Conservation (phyloP, 2,113 vertebrate species). For the Paraplagusia blochii region DNA sequence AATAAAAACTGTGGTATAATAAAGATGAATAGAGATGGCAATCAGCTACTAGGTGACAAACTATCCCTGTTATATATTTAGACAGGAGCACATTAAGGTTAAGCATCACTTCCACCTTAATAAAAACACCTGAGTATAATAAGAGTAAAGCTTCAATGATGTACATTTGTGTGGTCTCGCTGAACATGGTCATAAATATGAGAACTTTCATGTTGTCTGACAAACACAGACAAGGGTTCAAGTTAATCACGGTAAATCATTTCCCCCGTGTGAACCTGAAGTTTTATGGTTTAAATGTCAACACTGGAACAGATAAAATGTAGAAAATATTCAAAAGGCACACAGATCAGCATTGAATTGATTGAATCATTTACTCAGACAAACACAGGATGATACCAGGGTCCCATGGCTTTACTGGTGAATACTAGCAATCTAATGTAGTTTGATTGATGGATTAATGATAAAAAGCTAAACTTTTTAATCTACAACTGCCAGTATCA, state of each 20-base stretch:
- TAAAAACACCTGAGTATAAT: slow-evolving; percentile 2
- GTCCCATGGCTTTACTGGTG: background rate
- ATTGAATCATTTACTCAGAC: slow-evolving; percentile 53
- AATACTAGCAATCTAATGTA: background rate
- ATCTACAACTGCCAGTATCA: background rate
- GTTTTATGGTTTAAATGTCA: slow-evolving; percentile 56
- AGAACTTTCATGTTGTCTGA: slow-evolving; percentile 27
- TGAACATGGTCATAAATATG: slow-evolving; percentile 17
- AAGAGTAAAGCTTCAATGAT: background rate
- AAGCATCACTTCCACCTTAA: background rate
- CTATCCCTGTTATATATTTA: slow-evolving; percentile 40
- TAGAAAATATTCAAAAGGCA: slow-evolving; percentile 22
- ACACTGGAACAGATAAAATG: slow-evolving; percentile 42
- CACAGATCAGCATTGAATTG: slow-evolving; percentile 38
- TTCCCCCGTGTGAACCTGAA: slow-evolving; percentile 60
- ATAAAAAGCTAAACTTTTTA: background rate
- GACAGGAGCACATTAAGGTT: background rate
- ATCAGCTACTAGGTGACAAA: slow-evolving; percentile 40
- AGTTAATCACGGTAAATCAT: slow-evolving; percentile 43
- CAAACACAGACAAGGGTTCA: slow-evolving; percentile 15
- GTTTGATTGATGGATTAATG: background rate
- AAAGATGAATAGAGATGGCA: no score
- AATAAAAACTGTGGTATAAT: no score
- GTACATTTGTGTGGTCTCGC: background rate
- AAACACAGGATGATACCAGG: slow-evolving; percentile 14